Conservation (phyloP, 2,113 vertebrate species). For the Vidua macroura region DNA sequence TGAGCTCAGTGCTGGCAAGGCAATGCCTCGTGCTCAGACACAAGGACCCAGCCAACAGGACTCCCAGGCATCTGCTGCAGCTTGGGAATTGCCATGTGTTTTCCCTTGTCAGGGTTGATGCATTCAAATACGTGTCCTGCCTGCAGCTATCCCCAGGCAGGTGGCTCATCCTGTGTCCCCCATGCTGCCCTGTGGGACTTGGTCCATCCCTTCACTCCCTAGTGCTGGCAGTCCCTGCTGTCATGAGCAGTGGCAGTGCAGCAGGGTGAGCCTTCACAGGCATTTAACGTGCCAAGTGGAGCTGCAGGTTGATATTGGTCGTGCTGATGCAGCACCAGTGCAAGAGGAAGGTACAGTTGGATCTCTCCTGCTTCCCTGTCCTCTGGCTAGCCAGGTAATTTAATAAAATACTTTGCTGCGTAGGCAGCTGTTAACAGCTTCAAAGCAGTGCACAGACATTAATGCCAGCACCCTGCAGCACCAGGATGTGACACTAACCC, state of each 20-base stretch:
- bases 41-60: neutral
- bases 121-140: neutral
- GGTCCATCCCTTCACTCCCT: neutral
- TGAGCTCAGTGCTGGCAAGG: neutral
- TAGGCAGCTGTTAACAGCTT: slow-evolving; percentile 1
- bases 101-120: neutral
- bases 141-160: neutral
- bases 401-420: neutral
- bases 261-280: neutral
- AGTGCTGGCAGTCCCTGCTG: neutral
- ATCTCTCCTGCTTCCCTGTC: neutral
- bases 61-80: neutral
- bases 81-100: neutral
- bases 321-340: neutral
- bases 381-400: neutral
- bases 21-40: neutral
- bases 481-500: neutral
- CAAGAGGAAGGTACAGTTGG: neutral
- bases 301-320: neutral
- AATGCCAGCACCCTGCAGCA: neutral
- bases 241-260: neutral
- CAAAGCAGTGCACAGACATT: neutral
- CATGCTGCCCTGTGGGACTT: neutral
- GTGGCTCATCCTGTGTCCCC: neutral
- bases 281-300: fast-evolving